Evolutionary conservation across 1,140 invertebrate genomes (phyloP).

Genomic region (Potamilus streckersoni): DNA sequence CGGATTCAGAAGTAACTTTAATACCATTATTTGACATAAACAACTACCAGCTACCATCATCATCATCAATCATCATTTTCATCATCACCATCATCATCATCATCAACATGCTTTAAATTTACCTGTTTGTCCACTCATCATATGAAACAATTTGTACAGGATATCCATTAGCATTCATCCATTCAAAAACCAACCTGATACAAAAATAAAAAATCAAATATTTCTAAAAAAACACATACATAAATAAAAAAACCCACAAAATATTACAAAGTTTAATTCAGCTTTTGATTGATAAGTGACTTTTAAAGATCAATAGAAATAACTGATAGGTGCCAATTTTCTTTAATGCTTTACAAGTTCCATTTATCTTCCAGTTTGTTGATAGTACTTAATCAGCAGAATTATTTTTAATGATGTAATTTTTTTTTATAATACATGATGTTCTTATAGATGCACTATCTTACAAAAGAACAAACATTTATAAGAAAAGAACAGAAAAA

Average conservation of each 20-base stretch:
- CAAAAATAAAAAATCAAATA: neutral
- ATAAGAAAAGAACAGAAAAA: too few species aligned
- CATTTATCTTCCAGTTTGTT: neutral
- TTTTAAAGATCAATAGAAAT: neutral
- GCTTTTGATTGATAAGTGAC: neutral
- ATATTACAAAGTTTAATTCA: neutral
- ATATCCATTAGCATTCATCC: constrained; percentile 64
- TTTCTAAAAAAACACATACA: too few species aligned
- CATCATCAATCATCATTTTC: too few species aligned
- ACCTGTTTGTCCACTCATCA: constrained; percentile 58
- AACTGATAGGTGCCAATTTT: neutral
- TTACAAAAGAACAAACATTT: too few species aligned
- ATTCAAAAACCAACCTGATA: constrained; percentile 63
- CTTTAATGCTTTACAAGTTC: neutral
- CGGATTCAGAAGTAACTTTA: too few species aligned
- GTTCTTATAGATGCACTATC: too few species aligned
- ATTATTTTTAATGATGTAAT: too few species aligned
- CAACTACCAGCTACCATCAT: too few species aligned
- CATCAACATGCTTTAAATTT: neutral
- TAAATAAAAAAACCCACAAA: neutral
- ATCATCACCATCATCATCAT: too few species aligned
- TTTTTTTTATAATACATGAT: too few species aligned
- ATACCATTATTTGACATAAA: too few species aligned
- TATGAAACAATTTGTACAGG: constrained; percentile 53
- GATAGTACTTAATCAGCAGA: neutral